Base-by-base conservation (phyloP, 2,113 vertebrate genomes). In the Amphiprion ocellaris region DNA sequence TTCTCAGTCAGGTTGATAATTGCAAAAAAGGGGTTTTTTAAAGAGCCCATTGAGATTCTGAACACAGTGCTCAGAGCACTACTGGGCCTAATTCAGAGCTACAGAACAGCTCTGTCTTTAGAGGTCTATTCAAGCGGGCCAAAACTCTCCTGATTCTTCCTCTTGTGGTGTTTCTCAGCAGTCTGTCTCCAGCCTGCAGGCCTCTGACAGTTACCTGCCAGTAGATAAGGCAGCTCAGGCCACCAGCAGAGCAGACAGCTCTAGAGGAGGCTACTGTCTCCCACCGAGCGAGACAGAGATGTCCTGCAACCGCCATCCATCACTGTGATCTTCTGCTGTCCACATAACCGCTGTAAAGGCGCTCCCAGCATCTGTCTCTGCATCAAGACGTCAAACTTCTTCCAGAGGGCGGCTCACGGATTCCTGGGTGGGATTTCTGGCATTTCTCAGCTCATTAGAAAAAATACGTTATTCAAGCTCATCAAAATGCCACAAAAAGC, bases 291-390 rank as follows among this genome's bases (percentile, higher is more conserved):
- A 41, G 60, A 39, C 41, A 73, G 53, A 81, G 30, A 69, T 30
- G 17, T 47, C 37, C 41, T 1, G 8, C 74, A 55, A 37, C 41
- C 30, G 79, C 58, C 33, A 54, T 75, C 37, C 58, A 69, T 86
- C 73, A 74, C 19, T 0, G 14, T 30, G 59, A 44, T 77, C 21
- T 62, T 63, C 53, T 55, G 8, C 61, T 12, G 62, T 61, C 37
- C 10, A 73, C 59, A 69, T 63, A 46, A 76, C 76, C 44, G 62
- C 49, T 49, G 24, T 79, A 69, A 68, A 58, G 60, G 28, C 7
- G 10, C 62, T 63, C 46, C 77, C 62, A 21, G 49, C 66, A 58
- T 60, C 67, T 17, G 39, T 69, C 62, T 58, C 50, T 61, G 52
- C 50, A 64, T 49, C 21, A 47, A 28, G 33, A 49, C 46, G 30